phyloP scores from a whole-genome alignment of 1,140 invertebrate species.

The Drosophila albomicans region DNA sequence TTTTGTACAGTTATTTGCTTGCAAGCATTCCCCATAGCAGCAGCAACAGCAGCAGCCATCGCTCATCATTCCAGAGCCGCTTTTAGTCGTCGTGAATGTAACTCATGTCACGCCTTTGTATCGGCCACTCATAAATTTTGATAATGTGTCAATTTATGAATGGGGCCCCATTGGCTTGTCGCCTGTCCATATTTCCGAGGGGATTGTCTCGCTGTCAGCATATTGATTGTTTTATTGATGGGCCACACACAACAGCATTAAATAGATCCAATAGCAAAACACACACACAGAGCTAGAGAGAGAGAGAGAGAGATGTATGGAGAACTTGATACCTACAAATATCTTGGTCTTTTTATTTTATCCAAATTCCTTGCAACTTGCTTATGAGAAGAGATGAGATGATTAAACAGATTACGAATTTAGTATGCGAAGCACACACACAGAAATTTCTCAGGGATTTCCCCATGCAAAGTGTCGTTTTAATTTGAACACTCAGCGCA shows the following conservation, averaged over 20 bases:
- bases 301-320: conserved; percentile 7
- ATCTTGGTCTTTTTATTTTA: background rate
- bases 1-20: conserved; percentile 78
- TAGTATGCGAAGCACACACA: background rate
- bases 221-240: conserved; percentile 83
- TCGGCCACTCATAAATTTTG: conserved; percentile 72
- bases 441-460: conserved; percentile 8
- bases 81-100: conserved; percentile 12
- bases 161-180: conserved; percentile 47
- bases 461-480: conserved; percentile 27
- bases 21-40: conserved; percentile 37
- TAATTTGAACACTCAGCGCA: conserved; percentile 37
- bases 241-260: background rate
- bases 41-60: background rate
- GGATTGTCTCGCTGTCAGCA: conserved; percentile 74
- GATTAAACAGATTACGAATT: conserved; percentile 15
- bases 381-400: conserved; percentile 11
- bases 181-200: conserved; percentile 52
- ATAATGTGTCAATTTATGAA: conserved; percentile 83
- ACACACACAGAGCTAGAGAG: conserved; percentile 20
- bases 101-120: conserved; percentile 73
- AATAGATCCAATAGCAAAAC: background rate
- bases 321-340: background rate
- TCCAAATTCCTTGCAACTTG: background rate
- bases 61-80: background rate